A percentile compares a stretch with the other conserved stretches of the same genome.
phyloP scores from a whole-genome alignment of 1,140 invertebrate species.

The Trichogramma pretiosum region DNA sequence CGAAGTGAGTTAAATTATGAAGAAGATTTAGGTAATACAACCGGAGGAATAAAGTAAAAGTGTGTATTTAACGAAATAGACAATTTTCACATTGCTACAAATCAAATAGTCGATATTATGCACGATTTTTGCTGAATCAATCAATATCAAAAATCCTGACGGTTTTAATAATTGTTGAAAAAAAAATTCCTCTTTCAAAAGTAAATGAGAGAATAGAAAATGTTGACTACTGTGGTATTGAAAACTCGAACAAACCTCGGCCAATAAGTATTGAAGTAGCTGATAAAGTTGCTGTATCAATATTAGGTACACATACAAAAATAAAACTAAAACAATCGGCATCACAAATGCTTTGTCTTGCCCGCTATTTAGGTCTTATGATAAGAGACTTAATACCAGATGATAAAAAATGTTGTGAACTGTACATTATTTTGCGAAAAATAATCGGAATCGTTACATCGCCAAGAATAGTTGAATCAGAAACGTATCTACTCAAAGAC shows the following conservation, averaged over 20 bases:
- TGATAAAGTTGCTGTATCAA: neutral
- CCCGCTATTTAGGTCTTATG: conserved; percentile 22
- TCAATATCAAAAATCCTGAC: neutral
- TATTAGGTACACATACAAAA: too few species aligned
- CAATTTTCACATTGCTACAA: conserved; percentile 17
- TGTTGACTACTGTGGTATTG: neutral
- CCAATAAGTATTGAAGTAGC: neutral
- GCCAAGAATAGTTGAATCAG: neutral
- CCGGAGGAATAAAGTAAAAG: conserved; percentile 12
- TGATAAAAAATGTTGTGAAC: neutral
- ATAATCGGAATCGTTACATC: neutral
- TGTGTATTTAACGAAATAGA: conserved; percentile 16
- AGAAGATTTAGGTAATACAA: too few species aligned
- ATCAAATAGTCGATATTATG: conserved; percentile 16
- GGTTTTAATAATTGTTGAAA: neutral
- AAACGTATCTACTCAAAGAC: neutral
- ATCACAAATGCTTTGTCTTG: conserved; percentile 23
- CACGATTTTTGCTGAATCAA: conserved; percentile 4
- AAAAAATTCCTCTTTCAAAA: too few species aligned
- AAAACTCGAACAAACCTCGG: neutral
- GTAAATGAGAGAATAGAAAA: neutral
- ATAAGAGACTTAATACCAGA: conserved; percentile 24
- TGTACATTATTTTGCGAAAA: neutral
- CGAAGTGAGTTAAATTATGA: conserved; percentile 7
- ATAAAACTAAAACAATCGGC: neutral